Base-by-base conservation (phyloP, 2,888 invertebrate genomes). In the Stenoptilia bipunctidactyla region DNA sequence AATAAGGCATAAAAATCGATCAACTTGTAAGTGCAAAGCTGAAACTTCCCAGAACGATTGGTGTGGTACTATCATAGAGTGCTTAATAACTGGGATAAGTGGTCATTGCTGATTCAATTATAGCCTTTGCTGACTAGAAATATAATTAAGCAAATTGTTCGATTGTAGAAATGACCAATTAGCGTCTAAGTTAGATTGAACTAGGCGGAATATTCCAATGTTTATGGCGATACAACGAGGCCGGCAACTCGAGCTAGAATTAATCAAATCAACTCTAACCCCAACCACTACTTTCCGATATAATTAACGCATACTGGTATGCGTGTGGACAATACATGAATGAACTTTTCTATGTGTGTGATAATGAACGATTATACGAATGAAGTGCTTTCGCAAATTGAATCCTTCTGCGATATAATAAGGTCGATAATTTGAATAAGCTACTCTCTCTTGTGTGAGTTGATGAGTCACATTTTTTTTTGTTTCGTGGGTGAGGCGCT, bases 401-500 rank as follows among this genome's bases (percentile, higher is more conserved):
- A 58, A 61, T 76, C 69, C 68, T 80, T 65, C 52, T 49, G 49
- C 56, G 45, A 61, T 51, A 58, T 52, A 42, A 56, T 73, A 79
- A 67, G 73, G 82, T 72, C 61, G 55, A 65, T 61, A 66, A 66
- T 76, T 63, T 30, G 30, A 30, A 30, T 30, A 30, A 12, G 13
- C 14, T 4, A 20, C 20, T 34, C 13, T 34, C 4, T 13, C 67
- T 66, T 50, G 80, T 80, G 77, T 80, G 77, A 55, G 80, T 84
- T 84, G 85, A 85, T 85, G 85, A 85, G 84, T 85, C 85, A 85
- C 84, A 84, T 84, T 84, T 85, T 83, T 20, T 83, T 83, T 84
- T 85, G 84, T 85, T 83, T 82, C 72, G 83, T 80, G 83, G 82
- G 83, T 80, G 77, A 76, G 77, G 77, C 76, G 77, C 69, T 67